These are phyloP conservation scores for Scaptomyza flava DNA, from an alignment of 2,888 invertebrate genomes.

Conservation along the genomic window DNA sequence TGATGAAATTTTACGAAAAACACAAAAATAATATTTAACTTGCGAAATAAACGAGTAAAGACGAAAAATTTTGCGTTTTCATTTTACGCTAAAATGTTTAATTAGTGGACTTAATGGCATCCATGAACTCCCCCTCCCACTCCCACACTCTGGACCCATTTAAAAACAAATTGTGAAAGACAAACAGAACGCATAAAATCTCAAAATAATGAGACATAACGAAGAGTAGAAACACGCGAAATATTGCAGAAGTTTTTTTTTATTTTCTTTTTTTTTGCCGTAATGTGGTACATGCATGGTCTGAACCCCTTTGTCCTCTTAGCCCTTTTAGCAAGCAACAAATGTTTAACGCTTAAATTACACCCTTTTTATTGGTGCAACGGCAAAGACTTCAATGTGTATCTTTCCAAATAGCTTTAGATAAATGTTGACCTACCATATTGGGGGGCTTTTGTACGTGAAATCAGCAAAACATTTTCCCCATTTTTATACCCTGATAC, in stretches of 20 bases:
- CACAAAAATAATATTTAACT: conserved; percentile 49
- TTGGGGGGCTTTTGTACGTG: no score
- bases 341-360: conserved; percentile 31
- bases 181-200: conserved; percentile 56
- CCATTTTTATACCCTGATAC: no score
- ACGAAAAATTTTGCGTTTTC: conserved; percentile 53
- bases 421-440: neutral
- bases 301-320: conserved; percentile 13
- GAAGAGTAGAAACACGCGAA: conserved; percentile 11
- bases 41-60: conserved; percentile 9
- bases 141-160: neutral
- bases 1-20: conserved; percentile 3
- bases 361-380: conserved; percentile 27
- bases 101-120: conserved; percentile 55
- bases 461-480: no score
- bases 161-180: conserved; percentile 51
- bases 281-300: conserved; percentile 11
- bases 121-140: neutral
- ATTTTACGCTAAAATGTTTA: conserved; percentile 70
- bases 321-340: conserved; percentile 17
- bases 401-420: conserved; percentile 23
- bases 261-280: conserved; percentile 3
- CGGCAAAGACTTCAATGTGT: conserved; percentile 11
- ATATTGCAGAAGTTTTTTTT: neutral
- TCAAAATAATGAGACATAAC: conserved; percentile 51